Evolutionary conservation across 2,113 vertebrate species (phyloP), one percentile per base, ranked within the genome.

Genomic region (Anarrhichthys ocellatus): DNA sequence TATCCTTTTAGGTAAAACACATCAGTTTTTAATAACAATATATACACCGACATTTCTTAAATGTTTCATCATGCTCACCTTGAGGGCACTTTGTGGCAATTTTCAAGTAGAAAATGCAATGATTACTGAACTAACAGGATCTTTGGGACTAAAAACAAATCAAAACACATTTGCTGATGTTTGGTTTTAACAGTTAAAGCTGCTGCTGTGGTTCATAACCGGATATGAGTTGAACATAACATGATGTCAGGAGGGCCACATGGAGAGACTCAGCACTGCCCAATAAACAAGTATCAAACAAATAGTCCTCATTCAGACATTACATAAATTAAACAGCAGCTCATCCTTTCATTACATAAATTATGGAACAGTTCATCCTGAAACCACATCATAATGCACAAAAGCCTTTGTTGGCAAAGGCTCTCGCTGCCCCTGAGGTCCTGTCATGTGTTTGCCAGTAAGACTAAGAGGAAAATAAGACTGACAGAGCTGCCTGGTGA

Each of bases 241-340:
- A 59, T 81, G n/a, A 59, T 80, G 58, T 77, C 48, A 59, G 66
- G 7, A 85, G 66, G 44, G 34, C 40, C 62, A 52, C 20, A 77
- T 64, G 78, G 80, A 80, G 44, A 70, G 64, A 76, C 67, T 9
- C 40, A 78, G 75, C 38, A 9, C 66, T 68, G 81, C 65, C 81
- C 80, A 79, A 76, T 80, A 69, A 89, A 87, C 66, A 46, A 54
- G 69, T 46, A 54, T 14, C 9, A 38, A 64, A 40, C 70, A 69
- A 69, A 78, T 50, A 44, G 81, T 48, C 73, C 61, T 82, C 78
- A 75, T 80, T 76, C 85, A 79, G 76, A 81, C 78, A 83, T 82
- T 77, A 75, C 91, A 93, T 93, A 81, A 92, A 92, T 92, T 90
- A 93, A 90, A 92, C 90, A 91, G 84, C 76, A 92, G 83, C 88